phyloP scores from a whole-genome alignment of 2,888 invertebrate genomes.

The Hypselothyrea guttata region DNA sequence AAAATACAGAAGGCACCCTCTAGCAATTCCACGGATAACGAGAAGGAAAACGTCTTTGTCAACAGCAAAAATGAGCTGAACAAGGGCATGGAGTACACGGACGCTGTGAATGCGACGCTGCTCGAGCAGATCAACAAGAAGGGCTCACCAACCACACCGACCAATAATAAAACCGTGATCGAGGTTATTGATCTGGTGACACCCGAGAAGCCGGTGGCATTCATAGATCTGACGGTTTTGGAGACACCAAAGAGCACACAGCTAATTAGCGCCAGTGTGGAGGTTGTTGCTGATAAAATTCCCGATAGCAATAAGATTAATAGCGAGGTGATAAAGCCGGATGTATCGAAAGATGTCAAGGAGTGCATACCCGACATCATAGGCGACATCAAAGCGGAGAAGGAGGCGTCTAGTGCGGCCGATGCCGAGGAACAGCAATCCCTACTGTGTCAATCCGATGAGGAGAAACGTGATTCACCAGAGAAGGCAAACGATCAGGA shows the following conservation, averaged over 20 bases:
- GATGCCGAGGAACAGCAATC: slow-evolving; percentile 63
- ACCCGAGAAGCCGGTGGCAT: slow-evolving; percentile 77
- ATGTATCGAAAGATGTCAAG: slow-evolving; percentile 80
- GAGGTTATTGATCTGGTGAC: slow-evolving; percentile 81
- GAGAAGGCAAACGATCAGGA: slow-evolving; percentile 68
- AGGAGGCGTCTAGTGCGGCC: slow-evolving; percentile 26
- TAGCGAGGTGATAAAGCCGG: slow-evolving; percentile 74
- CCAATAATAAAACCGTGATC: slow-evolving; percentile 75
- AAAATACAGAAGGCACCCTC: slow-evolving; percentile 79
- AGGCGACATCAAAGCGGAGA: slow-evolving; percentile 69
- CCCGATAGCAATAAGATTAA: slow-evolving; percentile 78
- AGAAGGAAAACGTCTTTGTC: slow-evolving; percentile 81
- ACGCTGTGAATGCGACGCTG: slow-evolving; percentile 79
- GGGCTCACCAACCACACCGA: slow-evolving; percentile 71
- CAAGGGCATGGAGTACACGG: slow-evolving; percentile 81
- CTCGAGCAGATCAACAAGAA: slow-evolving; percentile 76
- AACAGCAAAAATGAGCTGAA: slow-evolving; percentile 81
- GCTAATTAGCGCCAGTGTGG: slow-evolving; percentile 54
- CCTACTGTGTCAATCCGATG: slow-evolving; percentile 68
- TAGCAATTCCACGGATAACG: slow-evolving; percentile 77
- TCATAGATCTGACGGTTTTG: slow-evolving; percentile 76
- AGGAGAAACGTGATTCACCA: slow-evolving; percentile 80
- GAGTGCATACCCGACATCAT: slow-evolving; percentile 81
- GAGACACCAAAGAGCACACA: slow-evolving; percentile 73
- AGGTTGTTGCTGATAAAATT: slow-evolving; percentile 22